These are phyloP conservation scores for Virgularia gustaviana DNA, from an alignment of 92 coral and sea anemone species.

Conservation along the genomic window DNA sequence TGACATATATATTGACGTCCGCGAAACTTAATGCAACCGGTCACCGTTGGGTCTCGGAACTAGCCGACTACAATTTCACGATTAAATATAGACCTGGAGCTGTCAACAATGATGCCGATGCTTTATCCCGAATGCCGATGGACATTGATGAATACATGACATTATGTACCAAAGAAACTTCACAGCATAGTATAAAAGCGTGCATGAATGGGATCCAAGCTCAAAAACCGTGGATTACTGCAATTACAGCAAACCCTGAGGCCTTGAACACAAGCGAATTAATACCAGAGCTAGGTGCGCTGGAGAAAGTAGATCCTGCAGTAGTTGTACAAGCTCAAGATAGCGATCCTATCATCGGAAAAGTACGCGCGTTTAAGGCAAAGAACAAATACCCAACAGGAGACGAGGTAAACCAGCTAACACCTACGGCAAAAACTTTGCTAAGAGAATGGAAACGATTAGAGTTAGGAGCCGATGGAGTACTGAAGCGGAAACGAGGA, in stretches of 20 bases:
- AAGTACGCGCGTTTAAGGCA: background rate
- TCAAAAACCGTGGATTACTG: constrained; percentile 47
- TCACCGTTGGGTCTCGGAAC: constrained; percentile 52
- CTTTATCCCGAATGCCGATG: constrained; percentile 44
- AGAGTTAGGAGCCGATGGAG: constrained; percentile 28
- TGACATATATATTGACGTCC: constrained; percentile 48
- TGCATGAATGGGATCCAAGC: constrained; percentile 36
- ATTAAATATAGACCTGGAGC: constrained; percentile 52
- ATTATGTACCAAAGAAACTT: constrained; percentile 33
- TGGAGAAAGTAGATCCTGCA: background rate
- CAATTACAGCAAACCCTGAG: constrained; percentile 15
- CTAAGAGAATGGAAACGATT: constrained; percentile 32
- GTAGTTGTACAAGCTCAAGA: constrained; percentile 21
- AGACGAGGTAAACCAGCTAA: background rate
- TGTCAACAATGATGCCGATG: constrained; percentile 36
- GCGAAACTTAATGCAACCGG: constrained; percentile 57
- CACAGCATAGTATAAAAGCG: constrained; percentile 32
- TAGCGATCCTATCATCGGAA: constrained; percentile 11
- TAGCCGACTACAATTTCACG: constrained; percentile 45
- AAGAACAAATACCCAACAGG: constrained; percentile 1
- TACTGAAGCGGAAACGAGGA: constrained; percentile 21
- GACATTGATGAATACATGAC: constrained; percentile 32
- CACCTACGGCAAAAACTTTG: constrained; percentile 15
- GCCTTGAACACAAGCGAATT: constrained; percentile 21
- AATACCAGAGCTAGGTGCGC: background rate